Conservation (phyloP, 2,113 vertebrate genomes). For the Hiodon alosoides region DNA sequence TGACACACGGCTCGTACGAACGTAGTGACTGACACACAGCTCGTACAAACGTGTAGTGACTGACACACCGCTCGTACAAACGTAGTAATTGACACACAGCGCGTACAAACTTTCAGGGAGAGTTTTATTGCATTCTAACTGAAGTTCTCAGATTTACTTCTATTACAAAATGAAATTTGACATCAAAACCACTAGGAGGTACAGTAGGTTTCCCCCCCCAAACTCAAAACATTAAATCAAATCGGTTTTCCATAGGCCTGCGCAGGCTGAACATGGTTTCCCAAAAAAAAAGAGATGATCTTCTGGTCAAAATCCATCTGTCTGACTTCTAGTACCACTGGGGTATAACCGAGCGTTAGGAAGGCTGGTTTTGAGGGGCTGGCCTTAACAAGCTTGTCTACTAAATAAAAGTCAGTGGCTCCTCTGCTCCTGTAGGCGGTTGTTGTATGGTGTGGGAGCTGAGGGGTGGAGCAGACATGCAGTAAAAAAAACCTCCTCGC, state of each 20-base stretch:
- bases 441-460: no score
- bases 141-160: conserved; percentile 50
- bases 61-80: neutral
- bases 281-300: no score
- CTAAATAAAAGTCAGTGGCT: neutral
- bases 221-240: neutral
- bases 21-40: neutral
- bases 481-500: no score
- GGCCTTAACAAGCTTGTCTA: conserved; percentile 6
- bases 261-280: no score
- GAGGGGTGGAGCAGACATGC: no score
- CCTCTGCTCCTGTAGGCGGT: neutral
- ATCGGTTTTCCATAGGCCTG: neutral
- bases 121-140: conserved; percentile 64
- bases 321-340: no score
- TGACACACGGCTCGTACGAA: neutral
- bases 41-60: neutral
- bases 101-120: conserved; percentile 30
- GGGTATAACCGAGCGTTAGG: conserved; percentile 10
- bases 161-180: conserved; percentile 62
- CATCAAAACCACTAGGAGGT: conserved; percentile 45
- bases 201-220: neutral
- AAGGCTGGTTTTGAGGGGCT: conserved; percentile 29
- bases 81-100: neutral
- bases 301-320: no score